A percentile compares a stretch with the other conserved stretches of the same genome.
These are phyloP conservation scores for Saturnia japonica DNA, from an alignment of 2,888 invertebrate species.

Conservation along the genomic window DNA sequence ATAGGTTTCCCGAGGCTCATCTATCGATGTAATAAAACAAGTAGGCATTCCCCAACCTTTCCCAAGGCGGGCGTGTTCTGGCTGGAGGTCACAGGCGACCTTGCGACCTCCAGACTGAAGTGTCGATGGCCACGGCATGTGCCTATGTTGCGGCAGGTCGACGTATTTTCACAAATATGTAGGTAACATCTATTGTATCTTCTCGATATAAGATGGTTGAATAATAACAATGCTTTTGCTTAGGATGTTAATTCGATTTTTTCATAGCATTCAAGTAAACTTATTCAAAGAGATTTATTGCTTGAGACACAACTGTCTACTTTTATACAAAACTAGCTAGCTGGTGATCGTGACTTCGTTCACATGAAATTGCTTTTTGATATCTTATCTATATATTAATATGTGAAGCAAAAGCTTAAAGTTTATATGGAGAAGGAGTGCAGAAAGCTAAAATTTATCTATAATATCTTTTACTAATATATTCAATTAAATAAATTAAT, in stretches of 20 bases:
- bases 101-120: conserved; percentile 27
- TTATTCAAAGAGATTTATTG: too few species aligned
- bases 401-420: too few species aligned
- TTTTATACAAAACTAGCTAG: too few species aligned
- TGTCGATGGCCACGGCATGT: conserved; percentile 18
- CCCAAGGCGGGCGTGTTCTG: conserved; percentile 27
- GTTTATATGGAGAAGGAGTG: too few species aligned
- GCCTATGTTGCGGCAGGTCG: conserved; percentile 18
- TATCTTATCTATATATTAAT: too few species aligned
- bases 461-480: too few species aligned
- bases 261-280: background rate
- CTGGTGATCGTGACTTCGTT: too few species aligned
- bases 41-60: conserved; percentile 24
- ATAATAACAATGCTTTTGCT: conserved; percentile 4
- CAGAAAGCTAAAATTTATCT: too few species aligned
- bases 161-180: conserved; percentile 11
- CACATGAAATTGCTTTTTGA: too few species aligned
- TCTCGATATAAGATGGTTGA: background rate
- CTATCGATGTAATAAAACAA: conserved; percentile 15
- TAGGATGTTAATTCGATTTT: background rate
- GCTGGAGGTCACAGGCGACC: conserved; percentile 25
- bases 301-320: background rate
- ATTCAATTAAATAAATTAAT: too few species aligned
- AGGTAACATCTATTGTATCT: conserved; percentile 10
- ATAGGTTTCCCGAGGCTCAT: conserved; percentile 10